Percentiles rank a stretch among this genome's conserved stretches.
phyloP scores from a whole-genome alignment of 2,113 vertebrate genomes.

The Calcarius ornatus region DNA sequence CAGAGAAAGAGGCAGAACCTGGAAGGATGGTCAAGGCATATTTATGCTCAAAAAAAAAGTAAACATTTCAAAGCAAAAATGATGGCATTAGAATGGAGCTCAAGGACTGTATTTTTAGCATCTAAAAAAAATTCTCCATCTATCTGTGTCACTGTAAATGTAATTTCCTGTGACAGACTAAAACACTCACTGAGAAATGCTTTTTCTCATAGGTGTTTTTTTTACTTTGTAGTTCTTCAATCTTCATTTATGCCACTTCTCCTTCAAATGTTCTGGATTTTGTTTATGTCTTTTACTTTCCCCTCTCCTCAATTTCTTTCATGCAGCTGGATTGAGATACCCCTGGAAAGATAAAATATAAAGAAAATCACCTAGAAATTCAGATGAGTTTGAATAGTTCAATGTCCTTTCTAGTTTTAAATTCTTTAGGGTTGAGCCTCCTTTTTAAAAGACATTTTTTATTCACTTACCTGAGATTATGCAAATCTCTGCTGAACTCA shows the following conservation, averaged over 20 bases:
- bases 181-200: neutral
- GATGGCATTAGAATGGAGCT: neutral
- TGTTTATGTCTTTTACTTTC: neutral
- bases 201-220: neutral
- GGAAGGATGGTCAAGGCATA: neutral
- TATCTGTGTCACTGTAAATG: neutral
- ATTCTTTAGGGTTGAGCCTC: neutral
- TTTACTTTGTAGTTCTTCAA: neutral
- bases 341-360: neutral
- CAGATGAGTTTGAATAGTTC: neutral
- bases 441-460: slow-evolving; percentile 9
- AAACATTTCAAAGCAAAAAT: neutral
- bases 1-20: neutral
- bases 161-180: neutral
- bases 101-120: neutral
- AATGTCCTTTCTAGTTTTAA: neutral
- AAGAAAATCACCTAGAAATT: neutral
- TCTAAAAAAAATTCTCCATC: neutral
- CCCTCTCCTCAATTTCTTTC: neutral
- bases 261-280: neutral
- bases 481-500: slow-evolving; percentile 9
- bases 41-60: neutral
- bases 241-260: slow-evolving; percentile 35
- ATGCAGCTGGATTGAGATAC: neutral
- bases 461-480: slow-evolving; percentile 44